phyloP scores from a whole-genome alignment of 2,113 vertebrate species.

The Redunca redunca region DNA sequence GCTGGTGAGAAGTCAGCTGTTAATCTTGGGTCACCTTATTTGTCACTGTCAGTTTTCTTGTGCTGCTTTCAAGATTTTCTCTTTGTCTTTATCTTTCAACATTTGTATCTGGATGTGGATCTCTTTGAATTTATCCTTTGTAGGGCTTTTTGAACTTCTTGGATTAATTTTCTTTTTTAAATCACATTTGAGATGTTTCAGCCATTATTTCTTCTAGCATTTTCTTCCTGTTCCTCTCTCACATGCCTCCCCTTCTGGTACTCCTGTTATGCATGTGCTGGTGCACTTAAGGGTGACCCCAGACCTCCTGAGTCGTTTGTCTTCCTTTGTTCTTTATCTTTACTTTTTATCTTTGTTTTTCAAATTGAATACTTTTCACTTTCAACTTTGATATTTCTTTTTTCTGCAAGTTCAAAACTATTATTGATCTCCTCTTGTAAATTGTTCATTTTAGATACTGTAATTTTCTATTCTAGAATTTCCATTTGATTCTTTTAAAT shows the following conservation, averaged over 20 bases:
- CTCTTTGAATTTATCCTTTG: not conserved
- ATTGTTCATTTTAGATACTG: not conserved
- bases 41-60: not conserved
- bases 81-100: not conserved
- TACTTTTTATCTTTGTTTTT: not conserved
- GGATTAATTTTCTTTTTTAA: not conserved
- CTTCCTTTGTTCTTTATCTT: not conserved
- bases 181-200: not conserved
- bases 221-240: not conserved
- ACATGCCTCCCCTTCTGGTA: too few species aligned
- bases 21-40: too few species aligned
- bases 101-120: not conserved
- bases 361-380: not conserved
- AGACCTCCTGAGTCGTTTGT: not conserved
- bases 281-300: not conserved
- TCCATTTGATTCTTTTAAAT: not conserved
- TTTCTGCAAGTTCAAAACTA: not conserved
- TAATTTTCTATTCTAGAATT: not conserved
- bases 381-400: not conserved
- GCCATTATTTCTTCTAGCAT: not conserved
- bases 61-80: not conserved
- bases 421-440: not conserved
- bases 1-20: not conserved
- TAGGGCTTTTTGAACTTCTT: not conserved
- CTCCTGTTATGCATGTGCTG: not conserved